Evolutionary conservation across 2,888 invertebrate genomes (phyloP).

Genomic region (Xanthia icteritia): DNA sequence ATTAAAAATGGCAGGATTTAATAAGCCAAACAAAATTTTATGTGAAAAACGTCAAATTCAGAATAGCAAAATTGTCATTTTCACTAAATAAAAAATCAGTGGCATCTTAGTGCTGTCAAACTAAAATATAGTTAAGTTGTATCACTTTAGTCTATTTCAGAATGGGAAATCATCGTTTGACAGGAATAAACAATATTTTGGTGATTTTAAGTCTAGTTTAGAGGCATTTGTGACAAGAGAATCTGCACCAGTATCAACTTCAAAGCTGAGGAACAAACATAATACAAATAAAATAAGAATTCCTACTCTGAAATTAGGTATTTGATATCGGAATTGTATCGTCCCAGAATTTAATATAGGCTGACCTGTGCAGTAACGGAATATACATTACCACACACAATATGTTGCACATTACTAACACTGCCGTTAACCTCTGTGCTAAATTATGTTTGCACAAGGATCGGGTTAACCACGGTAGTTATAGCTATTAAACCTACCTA

Average conservation of each 20-base stretch:
- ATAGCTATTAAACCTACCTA: slow-evolving; percentile 26
- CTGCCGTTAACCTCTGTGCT: slow-evolving; percentile 31
- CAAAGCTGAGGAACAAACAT: not conserved
- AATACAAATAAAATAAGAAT: not conserved
- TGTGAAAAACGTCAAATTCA: too few species aligned
- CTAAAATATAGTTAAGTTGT: too few species aligned
- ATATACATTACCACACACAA: slow-evolving; percentile 18
- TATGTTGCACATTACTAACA: slow-evolving; percentile 46
- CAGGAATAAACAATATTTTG: too few species aligned
- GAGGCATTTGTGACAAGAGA: too few species aligned
- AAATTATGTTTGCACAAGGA: slow-evolving; percentile 48
- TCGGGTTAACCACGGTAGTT: slow-evolving; percentile 26
- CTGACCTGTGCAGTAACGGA: slow-evolving; percentile 3
- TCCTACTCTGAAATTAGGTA: not conserved
- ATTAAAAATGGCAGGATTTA: too few species aligned
- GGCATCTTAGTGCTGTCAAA: too few species aligned
- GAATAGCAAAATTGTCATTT: too few species aligned
- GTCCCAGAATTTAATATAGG: slow-evolving; percentile 17
- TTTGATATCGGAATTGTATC: not conserved
- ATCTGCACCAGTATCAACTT: not conserved
- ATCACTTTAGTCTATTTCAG: too few species aligned
- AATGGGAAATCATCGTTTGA: too few species aligned
- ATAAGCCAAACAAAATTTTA: too few species aligned
- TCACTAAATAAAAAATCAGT: too few species aligned
- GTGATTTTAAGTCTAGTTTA: too few species aligned